Conservation (phyloP, 2,113 vertebrate genomes). For the Isurus oxyrinchus region DNA sequence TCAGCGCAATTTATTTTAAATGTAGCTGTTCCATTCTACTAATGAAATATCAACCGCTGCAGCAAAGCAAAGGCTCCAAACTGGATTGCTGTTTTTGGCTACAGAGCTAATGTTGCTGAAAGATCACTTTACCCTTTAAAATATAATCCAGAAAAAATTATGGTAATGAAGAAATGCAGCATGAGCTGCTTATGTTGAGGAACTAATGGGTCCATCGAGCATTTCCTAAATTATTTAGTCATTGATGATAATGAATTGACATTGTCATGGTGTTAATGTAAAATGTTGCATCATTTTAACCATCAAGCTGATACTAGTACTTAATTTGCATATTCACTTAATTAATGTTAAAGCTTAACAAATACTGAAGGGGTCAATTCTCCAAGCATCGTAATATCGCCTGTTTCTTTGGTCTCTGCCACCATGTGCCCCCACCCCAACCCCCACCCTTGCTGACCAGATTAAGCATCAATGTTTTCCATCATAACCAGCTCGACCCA, state of each 20-base stretch:
- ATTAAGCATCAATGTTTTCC: not conserved
- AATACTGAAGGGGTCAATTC: conserved; percentile 28
- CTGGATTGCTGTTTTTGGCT: conserved; percentile 62
- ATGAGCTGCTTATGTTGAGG: conserved; percentile 68
- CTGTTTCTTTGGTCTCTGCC: not conserved
- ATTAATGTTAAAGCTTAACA: conserved; percentile 31
- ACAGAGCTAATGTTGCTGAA: conserved; percentile 71
- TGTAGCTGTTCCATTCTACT: not conserved
- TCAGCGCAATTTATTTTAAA: not conserved
- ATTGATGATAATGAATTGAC: conserved; percentile 71
- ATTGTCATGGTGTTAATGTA: conserved; percentile 51
- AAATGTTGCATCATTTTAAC: conserved; percentile 36
- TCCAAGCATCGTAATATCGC: not conserved
- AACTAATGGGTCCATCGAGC: conserved; percentile 73
- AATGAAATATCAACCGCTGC: conserved; percentile 47
- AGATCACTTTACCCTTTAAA: conserved; percentile 71
- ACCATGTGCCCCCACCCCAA: not conserved
- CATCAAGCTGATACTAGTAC: conserved; percentile 24
- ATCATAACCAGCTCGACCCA: not conserved
- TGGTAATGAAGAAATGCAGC: conserved; percentile 75
- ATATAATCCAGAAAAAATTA: conserved; percentile 67
- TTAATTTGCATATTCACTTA: conserved; percentile 36
- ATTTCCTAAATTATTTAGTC: conserved; percentile 65
- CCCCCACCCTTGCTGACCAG: not conserved
- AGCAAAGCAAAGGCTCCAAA: conserved; percentile 57